Percentiles rank a stretch among this genome's conserved stretches.
These are phyloP conservation scores for Diplodus puntazzo DNA, from an alignment of 2,797 vertebrate species.

Conservation along the genomic window DNA sequence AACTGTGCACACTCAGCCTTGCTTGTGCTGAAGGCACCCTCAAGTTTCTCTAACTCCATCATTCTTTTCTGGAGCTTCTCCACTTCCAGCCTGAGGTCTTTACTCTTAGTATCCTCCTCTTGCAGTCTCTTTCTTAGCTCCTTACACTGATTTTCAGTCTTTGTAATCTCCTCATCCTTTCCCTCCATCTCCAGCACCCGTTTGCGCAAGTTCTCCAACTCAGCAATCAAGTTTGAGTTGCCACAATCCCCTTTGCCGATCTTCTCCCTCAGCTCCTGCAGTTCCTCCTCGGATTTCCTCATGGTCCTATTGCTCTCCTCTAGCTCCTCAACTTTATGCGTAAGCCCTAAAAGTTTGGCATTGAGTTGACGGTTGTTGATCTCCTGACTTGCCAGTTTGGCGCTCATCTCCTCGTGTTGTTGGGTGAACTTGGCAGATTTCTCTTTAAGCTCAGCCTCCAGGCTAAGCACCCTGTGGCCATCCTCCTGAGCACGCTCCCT, in stretches of 20 bases:
- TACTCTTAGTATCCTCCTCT: constrained; percentile 91
- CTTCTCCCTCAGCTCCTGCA: constrained; percentile 92
- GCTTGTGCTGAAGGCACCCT: constrained; percentile 90
- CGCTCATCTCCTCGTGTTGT: constrained; percentile 94
- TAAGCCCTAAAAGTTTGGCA: constrained; percentile 89
- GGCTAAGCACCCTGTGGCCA: constrained; percentile 88
- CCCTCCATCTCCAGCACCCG: constrained; percentile 96
- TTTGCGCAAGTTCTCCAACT: constrained; percentile 95
- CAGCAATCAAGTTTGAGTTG: constrained; percentile 93
- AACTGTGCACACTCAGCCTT: constrained; percentile 92
- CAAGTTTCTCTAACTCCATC: constrained; percentile 93
- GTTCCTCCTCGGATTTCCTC: constrained; percentile 93
- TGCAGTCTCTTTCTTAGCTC: constrained; percentile 93
- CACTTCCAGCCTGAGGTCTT: constrained; percentile 92
- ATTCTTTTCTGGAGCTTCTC: constrained; percentile 96
- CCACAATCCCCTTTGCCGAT: constrained; percentile 93
- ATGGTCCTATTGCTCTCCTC: constrained; percentile 91
- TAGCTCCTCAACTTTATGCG: constrained; percentile 91
- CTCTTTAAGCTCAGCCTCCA: constrained; percentile 92
- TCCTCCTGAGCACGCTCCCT: constrained; percentile 90
- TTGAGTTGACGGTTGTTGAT: constrained; percentile 90
- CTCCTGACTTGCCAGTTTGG: constrained; percentile 91
- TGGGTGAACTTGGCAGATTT: constrained; percentile 90
- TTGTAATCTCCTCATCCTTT: constrained; percentile 97
- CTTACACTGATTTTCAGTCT: constrained; percentile 93